Percentiles rank a stretch among this genome's conserved stretches.
phyloP scores from a whole-genome alignment of 2,113 vertebrate species.

The Hemichromis elongatus region DNA sequence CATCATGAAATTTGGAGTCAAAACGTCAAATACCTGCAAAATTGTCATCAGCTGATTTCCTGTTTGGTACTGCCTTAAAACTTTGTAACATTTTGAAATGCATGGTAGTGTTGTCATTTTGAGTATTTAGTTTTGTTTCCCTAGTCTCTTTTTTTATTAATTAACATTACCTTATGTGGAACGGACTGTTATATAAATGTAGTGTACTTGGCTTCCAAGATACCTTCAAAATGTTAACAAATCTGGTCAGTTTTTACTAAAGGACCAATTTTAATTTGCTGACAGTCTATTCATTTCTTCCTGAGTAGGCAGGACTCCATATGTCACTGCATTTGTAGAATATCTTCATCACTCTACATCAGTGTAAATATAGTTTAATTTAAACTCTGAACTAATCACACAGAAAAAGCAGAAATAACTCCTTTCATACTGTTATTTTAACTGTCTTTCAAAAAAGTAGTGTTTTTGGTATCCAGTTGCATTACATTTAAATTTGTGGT shows the following conservation, averaged over 20 bases:
- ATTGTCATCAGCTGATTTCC: not conserved
- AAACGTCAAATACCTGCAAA: not conserved
- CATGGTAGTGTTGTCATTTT: not conserved
- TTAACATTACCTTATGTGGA: not conserved
- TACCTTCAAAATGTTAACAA: not conserved
- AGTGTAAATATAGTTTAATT: not conserved
- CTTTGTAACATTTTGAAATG: not conserved
- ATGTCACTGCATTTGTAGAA: not conserved
- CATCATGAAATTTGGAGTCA: not conserved
- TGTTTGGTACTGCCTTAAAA: not conserved
- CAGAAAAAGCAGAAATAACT: not conserved
- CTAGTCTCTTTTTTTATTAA: not conserved
- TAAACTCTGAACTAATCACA: not conserved
- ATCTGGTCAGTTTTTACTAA: not conserved
- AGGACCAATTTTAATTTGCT: not conserved
- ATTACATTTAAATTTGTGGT: not conserved
- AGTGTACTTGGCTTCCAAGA: not conserved
- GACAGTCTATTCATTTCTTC: not conserved
- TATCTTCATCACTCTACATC: not conserved
- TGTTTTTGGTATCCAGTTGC: not conserved
- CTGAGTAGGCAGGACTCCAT: not conserved
- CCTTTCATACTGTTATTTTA: not conserved
- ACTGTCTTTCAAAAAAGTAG: not conserved
- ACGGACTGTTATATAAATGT: not conserved
- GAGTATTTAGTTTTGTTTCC: not conserved